Percentiles rank a stretch among this genome's conserved stretches.
Conservation (phyloP, 2,113 vertebrate species). For the Hippoglossus stenolepis region DNA sequence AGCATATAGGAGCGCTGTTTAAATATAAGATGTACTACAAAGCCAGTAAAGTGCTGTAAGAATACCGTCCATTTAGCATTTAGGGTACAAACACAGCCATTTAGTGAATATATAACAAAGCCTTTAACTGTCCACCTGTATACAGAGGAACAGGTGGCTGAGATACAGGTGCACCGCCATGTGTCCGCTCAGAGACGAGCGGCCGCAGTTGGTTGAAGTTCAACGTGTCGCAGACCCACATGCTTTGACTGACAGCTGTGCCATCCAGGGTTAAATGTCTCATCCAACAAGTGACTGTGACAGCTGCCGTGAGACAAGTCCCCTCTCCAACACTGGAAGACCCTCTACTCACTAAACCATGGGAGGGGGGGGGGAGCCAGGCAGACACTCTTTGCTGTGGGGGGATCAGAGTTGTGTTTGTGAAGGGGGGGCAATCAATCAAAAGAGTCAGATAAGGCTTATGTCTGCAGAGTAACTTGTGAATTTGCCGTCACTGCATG, state of each 20-base stretch:
- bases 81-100: not conserved
- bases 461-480: not conserved
- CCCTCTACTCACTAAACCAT: slow-evolving; percentile 40
- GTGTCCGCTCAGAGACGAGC: slow-evolving; percentile 34
- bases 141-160: slow-evolving; percentile 39
- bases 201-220: slow-evolving; percentile 62
- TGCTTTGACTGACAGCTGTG: slow-evolving; percentile 71
- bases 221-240: slow-evolving; percentile 40
- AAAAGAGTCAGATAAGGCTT: not conserved
- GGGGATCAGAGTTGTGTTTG: slow-evolving; percentile 42
- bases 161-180: slow-evolving; percentile 60
- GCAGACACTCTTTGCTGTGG: not conserved
- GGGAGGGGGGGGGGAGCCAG: not conserved
- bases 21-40: too few relatives aligned
- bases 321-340: slow-evolving; percentile 43
- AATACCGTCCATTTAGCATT: too few relatives aligned
- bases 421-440: slow-evolving; percentile 41
- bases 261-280: slow-evolving; percentile 59
- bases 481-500: not conserved
- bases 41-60: too few relatives aligned
- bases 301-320: slow-evolving; percentile 74
- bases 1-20: too few relatives aligned
- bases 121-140: slow-evolving; percentile 41
- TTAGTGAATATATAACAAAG: not conserved
- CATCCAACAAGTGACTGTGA: slow-evolving; percentile 67